phyloP scores from a whole-genome alignment of 2,113 vertebrate genomes.

The Sceloporus tristichus region DNA sequence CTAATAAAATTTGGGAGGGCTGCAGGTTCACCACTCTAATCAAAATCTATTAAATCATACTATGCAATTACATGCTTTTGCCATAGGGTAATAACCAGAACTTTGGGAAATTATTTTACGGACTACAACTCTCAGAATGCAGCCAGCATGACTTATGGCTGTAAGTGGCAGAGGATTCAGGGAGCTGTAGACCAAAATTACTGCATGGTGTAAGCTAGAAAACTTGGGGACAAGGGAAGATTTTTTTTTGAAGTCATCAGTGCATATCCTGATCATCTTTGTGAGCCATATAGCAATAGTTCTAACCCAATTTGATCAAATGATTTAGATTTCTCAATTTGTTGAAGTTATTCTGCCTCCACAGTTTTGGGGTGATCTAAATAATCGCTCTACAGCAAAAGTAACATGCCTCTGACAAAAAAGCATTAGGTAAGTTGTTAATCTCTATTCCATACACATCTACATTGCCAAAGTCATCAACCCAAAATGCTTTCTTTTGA shows the following conservation, averaged over 20 bases:
- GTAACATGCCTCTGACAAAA: not conserved
- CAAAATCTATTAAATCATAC: not conserved
- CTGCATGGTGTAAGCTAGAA: not conserved
- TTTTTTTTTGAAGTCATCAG: not conserved
- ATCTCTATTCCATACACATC: not conserved
- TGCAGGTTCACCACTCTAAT: not conserved
- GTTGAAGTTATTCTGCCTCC: slow-evolving; percentile 1
- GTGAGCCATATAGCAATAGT: not conserved
- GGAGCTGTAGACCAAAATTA: too few species aligned
- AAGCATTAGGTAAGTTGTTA: not conserved
- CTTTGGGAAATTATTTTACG: too few species aligned
- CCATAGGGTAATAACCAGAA: not conserved
- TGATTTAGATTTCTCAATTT: not conserved
- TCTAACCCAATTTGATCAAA: not conserved
- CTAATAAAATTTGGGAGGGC: not conserved
- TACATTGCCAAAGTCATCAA: slow-evolving; percentile 29
- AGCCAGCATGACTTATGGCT: too few species aligned
- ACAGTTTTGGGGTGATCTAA: not conserved
- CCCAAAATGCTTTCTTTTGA: not conserved
- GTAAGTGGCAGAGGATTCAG: too few species aligned
- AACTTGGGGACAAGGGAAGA: too few species aligned
- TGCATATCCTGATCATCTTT: not conserved
- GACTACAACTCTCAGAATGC: too few species aligned
- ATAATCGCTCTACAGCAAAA: slow-evolving; percentile 26
- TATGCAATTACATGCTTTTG: not conserved